These are phyloP conservation scores for Phenganax subtilis DNA, from an alignment of 92 coral and sea anemone genomes.

Conservation along the genomic window DNA sequence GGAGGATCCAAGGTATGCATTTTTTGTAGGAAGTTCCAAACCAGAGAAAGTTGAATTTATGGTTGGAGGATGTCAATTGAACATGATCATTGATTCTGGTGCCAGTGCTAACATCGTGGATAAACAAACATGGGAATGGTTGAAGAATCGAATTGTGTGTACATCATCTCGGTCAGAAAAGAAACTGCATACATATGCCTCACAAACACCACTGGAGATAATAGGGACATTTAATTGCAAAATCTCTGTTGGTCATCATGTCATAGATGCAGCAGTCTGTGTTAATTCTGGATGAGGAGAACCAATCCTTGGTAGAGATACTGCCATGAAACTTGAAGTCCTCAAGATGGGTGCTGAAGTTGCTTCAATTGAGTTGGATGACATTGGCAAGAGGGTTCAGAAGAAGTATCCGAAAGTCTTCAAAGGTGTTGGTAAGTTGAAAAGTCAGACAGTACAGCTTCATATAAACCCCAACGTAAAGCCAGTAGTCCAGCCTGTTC, in stretches of 20 bases:
- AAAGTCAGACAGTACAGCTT: slow-evolving; percentile 33
- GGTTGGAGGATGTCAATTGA: slow-evolving; percentile 30
- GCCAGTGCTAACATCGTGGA: slow-evolving; percentile 40
- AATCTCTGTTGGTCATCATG: slow-evolving; percentile 24
- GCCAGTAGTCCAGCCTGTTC: slow-evolving; percentile 38
- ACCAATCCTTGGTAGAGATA: slow-evolving; percentile 34
- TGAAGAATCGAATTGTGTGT: slow-evolving; percentile 34
- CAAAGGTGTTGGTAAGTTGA: slow-evolving; percentile 39
- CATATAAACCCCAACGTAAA: slow-evolving; percentile 37
- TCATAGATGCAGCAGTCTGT: slow-evolving; percentile 28
- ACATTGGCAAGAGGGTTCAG: slow-evolving; percentile 17
- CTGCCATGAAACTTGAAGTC: slow-evolving; percentile 37
- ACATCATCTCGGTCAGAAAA: slow-evolving; percentile 33
- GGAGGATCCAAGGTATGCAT: background rate
- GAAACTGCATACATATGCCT: slow-evolving; percentile 41
- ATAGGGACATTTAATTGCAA: slow-evolving; percentile 41
- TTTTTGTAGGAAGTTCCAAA: background rate
- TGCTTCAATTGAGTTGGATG: slow-evolving; percentile 16
- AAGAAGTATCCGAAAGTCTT: slow-evolving; percentile 41
- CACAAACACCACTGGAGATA: slow-evolving; percentile 38
- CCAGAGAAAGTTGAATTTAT: slow-evolving; percentile 21
- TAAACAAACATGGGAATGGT: slow-evolving; percentile 42
- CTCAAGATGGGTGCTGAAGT: slow-evolving; percentile 41
- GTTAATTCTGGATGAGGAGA: slow-evolving; percentile 41
- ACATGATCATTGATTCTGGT: slow-evolving; percentile 38